phyloP scores from a whole-genome alignment of 2,797 vertebrate genomes.

The Setipinna tenuifilis region DNA sequence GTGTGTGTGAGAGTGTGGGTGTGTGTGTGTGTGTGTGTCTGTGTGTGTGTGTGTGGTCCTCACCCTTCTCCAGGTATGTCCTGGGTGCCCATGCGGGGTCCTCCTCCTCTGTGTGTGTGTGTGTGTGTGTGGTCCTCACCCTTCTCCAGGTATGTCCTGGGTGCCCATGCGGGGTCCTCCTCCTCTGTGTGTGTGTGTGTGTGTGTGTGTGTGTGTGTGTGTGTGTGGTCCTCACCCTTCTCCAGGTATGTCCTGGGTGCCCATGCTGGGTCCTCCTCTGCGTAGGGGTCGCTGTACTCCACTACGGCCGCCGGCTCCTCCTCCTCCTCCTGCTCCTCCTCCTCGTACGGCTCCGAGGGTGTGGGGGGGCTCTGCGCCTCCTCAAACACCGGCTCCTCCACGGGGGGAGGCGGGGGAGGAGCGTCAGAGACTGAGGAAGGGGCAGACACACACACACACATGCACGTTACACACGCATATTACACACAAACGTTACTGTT shows the following conservation, averaged over 20 bases:
- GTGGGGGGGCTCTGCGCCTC: slow-evolving; percentile 77
- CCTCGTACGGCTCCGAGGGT: slow-evolving; percentile 75
- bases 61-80: slow-evolving; percentile 92
- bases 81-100: slow-evolving; percentile 90
- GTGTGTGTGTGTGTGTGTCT: too few species aligned
- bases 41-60: not conserved
- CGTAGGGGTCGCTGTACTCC: slow-evolving; percentile 93
- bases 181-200: slow-evolving; percentile 59
- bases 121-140: slow-evolving; percentile 67
- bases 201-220: too few species aligned
- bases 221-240: slow-evolving; percentile 78
- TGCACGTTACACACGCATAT: not conserved
- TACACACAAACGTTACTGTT: not conserved
- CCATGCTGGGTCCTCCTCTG: slow-evolving; percentile 94
- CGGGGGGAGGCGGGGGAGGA: slow-evolving; percentile 77
- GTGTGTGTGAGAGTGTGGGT: too few species aligned
- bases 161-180: slow-evolving; percentile 90
- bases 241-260: slow-evolving; percentile 89
- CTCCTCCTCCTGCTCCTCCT: slow-evolving; percentile 54
- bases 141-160: slow-evolving; percentile 89
- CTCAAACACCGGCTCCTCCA: slow-evolving; percentile 79
- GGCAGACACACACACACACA: slow-evolving; percentile 20
- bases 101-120: slow-evolving; percentile 71
- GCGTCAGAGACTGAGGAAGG: slow-evolving; percentile 83
- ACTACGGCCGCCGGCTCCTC: slow-evolving; percentile 91